Percentiles rank a stretch among this genome's conserved stretches.
Conservation (phyloP, 1,140 invertebrate genomes). For the Hylaeus anthracinus region DNA sequence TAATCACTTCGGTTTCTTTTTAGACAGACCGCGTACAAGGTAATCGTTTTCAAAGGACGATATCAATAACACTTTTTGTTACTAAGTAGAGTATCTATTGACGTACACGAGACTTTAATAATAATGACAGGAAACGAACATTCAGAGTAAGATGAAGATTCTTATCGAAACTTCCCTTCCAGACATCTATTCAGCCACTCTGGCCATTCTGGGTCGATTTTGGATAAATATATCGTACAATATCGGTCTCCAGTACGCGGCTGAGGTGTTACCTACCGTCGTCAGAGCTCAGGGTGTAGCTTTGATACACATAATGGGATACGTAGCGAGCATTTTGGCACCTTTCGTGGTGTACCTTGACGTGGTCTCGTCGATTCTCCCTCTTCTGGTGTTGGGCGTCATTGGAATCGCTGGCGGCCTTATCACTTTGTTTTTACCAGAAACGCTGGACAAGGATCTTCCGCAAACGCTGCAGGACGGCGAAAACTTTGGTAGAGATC, state of each 20-base stretch:
- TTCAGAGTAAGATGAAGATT: too few relatives aligned
- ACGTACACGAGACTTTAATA: too few relatives aligned
- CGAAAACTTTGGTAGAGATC: slow-evolving; percentile 90
- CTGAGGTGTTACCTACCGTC: slow-evolving; percentile 92
- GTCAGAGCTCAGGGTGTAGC: slow-evolving; percentile 92
- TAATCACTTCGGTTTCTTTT: too few relatives aligned
- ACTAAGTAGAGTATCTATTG: too few relatives aligned
- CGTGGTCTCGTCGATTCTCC: slow-evolving; percentile 85
- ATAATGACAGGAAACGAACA: too few relatives aligned
- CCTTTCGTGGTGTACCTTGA: slow-evolving; percentile 92
- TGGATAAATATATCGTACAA: slow-evolving; percentile 94
- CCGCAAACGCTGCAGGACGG: slow-evolving; percentile 92
- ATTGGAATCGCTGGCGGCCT: slow-evolving; percentile 88
- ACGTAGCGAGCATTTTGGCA: slow-evolving; percentile 89
- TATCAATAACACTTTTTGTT: too few relatives aligned
- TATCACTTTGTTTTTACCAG: slow-evolving; percentile 88
- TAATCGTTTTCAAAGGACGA: too few relatives aligned
- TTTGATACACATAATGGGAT: slow-evolving; percentile 92
- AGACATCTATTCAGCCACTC: slow-evolving; percentile 85
- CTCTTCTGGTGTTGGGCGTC: slow-evolving; percentile 87
- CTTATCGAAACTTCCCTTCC: slow-evolving; percentile 30
- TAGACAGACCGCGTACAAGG: too few relatives aligned
- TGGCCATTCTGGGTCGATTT: slow-evolving; percentile 90
- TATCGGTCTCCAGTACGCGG: slow-evolving; percentile 93
- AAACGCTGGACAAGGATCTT: slow-evolving; percentile 90